Evolutionary conservation across 2,113 vertebrate genomes (phyloP).

Genomic region (Pseudolaguvia tuberculata): DNA sequence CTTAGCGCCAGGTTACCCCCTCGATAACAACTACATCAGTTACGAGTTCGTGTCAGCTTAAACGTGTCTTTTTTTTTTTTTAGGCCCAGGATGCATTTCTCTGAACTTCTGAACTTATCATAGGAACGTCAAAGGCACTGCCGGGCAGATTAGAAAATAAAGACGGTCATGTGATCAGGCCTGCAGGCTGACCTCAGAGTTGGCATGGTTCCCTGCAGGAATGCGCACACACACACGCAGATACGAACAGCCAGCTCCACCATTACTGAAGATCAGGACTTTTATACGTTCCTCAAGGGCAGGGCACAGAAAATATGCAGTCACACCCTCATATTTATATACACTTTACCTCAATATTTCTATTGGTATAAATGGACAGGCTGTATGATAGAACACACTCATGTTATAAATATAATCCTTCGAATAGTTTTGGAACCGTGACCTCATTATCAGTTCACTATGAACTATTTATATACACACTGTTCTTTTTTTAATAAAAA

Average conservation of each 20-base stretch:
- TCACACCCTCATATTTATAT: conserved; percentile 25
- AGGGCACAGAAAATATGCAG: conserved; percentile 33
- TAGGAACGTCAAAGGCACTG: conserved; percentile 47
- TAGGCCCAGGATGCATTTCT: conserved; percentile 17
- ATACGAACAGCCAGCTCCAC: conserved; percentile 25
- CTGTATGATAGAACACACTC: background rate
- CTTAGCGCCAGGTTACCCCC: conserved; percentile 16
- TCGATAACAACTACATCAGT: background rate
- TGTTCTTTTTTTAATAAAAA: too few relatives aligned
- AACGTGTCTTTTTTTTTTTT: background rate
- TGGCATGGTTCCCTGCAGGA: conserved; percentile 46
- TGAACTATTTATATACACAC: background rate
- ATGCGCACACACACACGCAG: conserved; percentile 22
- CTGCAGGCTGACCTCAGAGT: conserved; percentile 46
- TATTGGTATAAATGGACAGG: background rate
- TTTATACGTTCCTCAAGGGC: conserved; percentile 41
- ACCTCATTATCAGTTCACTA: background rate
- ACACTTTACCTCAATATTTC: conserved; percentile 19
- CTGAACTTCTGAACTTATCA: conserved; percentile 46
- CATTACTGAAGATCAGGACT: conserved; percentile 42
- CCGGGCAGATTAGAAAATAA: conserved; percentile 47
- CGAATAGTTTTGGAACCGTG: background rate
- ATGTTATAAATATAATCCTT: background rate
- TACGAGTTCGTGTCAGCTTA: background rate
- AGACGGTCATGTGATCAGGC: conserved; percentile 51